Percentiles rank a stretch among this genome's conserved stretches.
Evolutionary conservation across 2,888 invertebrate species (phyloP).

Genomic region (Dione juno): DNA sequence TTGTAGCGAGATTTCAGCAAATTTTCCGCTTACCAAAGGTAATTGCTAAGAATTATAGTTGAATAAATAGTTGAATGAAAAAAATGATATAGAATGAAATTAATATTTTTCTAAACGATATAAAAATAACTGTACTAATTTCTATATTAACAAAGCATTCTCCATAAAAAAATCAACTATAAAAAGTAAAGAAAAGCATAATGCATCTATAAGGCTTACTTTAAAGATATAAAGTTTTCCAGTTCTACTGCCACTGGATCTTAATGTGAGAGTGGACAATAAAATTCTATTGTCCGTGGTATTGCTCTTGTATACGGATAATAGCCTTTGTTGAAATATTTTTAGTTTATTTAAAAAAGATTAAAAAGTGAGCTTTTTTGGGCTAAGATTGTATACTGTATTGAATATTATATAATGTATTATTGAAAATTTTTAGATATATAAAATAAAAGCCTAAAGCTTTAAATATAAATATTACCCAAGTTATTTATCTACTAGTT

Average conservation of each 20-base stretch:
- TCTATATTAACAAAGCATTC: too few relatives aligned
- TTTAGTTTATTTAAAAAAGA: slow-evolving; percentile 9
- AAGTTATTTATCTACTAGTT: not conserved
- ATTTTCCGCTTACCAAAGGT: too few relatives aligned
- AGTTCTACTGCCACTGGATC: slow-evolving; percentile 9
- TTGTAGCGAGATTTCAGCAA: too few relatives aligned
- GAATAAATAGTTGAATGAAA: too few relatives aligned
- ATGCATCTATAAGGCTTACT: slow-evolving; percentile 10
- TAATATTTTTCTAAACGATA: too few relatives aligned
- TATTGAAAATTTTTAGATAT: not conserved
- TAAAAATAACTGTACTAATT: too few relatives aligned
- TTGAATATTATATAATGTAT: not conserved
- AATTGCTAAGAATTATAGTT: too few relatives aligned
- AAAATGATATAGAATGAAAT: too few relatives aligned
- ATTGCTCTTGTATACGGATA: slow-evolving; percentile 22
- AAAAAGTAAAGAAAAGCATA: not conserved
- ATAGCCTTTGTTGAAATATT: slow-evolving; percentile 9
- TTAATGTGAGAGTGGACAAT: slow-evolving; percentile 22
- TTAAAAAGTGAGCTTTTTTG: slow-evolving; percentile 5
- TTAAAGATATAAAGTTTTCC: slow-evolving; percentile 17
- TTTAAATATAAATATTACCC: not conserved
- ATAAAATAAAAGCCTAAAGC: not conserved
- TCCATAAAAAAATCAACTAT: not conserved
- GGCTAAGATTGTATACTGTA: not conserved
- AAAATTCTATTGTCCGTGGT: slow-evolving; percentile 22